These are phyloP conservation scores for Zaprionus lachaisei DNA, from an alignment of 1,140 invertebrate genomes.

Conservation along the genomic window DNA sequence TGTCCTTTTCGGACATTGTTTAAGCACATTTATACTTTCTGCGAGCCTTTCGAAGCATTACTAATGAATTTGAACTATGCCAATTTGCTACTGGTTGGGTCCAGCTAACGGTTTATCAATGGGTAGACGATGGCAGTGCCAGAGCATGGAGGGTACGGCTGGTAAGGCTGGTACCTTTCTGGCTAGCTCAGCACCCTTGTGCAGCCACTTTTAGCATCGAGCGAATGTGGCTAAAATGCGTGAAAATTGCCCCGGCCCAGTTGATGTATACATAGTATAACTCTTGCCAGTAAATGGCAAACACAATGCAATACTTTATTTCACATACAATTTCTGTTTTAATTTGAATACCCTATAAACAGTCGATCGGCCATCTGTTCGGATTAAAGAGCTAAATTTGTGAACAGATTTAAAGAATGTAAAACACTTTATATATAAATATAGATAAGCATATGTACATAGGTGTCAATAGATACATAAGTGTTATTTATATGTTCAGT, in stretches of 20 bases:
- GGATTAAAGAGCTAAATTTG: not conserved
- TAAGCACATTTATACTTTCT: conserved; percentile 19
- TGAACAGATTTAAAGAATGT: not conserved
- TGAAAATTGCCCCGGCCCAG: conserved; percentile 34
- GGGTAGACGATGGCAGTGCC: not conserved
- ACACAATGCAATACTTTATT: conserved; percentile 60
- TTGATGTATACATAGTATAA: conserved; percentile 38
- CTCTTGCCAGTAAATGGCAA: conserved; percentile 58
- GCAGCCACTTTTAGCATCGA: conserved; percentile 45
- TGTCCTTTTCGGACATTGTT: conserved; percentile 28
- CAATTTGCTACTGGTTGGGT: conserved; percentile 25
- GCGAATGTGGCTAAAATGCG: conserved; percentile 57
- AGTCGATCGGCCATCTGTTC: not conserved
- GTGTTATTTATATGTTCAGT: not conserved
- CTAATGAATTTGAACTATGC: conserved; percentile 34
- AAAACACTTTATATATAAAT: not conserved
- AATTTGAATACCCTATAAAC: conserved; percentile 29
- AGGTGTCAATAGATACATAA: no score
- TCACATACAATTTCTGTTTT: conserved; percentile 60
- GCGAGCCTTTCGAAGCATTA: conserved; percentile 9
- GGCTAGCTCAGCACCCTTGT: not conserved
- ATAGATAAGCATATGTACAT: no score
- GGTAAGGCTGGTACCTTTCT: not conserved
- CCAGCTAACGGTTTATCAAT: conserved; percentile 35
- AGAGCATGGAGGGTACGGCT: no score